Evolutionary conservation across 2,888 invertebrate genomes (phyloP).

Genomic region (Scaptodrosophila latifasciaeformis): DNA sequence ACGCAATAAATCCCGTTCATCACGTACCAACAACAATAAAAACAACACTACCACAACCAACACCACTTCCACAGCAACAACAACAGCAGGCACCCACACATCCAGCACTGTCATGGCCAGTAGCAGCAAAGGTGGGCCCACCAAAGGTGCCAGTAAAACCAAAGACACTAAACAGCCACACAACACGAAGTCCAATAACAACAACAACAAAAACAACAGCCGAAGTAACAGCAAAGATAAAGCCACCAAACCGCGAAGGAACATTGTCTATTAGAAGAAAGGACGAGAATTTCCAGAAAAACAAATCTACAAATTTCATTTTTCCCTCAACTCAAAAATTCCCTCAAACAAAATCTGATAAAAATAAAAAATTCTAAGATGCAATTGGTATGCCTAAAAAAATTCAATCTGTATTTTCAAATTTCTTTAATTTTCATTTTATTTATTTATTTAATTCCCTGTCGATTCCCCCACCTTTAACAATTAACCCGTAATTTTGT

Average conservation of each 20-base stretch:
- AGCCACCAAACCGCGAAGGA: constrained; percentile 59
- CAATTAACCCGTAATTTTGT: constrained; percentile 19
- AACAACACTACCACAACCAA: constrained; percentile 46
- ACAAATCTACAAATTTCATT: no score
- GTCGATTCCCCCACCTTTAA: constrained; percentile 4
- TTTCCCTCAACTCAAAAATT: constrained; percentile 26
- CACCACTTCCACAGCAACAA: constrained; percentile 38
- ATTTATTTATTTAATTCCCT: not conserved
- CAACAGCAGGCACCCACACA: constrained; percentile 43
- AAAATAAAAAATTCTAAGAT: no score
- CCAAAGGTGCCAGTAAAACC: constrained; percentile 59
- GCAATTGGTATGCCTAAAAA: constrained; percentile 9
- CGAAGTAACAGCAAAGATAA: constrained; percentile 66
- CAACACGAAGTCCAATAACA: constrained; percentile 35
- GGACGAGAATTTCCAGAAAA: not conserved
- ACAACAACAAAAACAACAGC: constrained; percentile 33
- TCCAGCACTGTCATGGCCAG: constrained; percentile 35
- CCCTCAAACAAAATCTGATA: constrained; percentile 8
- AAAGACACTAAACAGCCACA: constrained; percentile 52
- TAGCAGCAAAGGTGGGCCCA: constrained; percentile 38
- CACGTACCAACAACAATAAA: constrained; percentile 59
- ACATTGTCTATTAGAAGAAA: constrained; percentile 62
- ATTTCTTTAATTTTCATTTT: constrained; percentile 6
- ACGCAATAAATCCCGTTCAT: constrained; percentile 72
- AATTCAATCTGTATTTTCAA: constrained; percentile 29